Evolutionary conservation across 2,888 invertebrate species (phyloP), one percentile per base, ranked within the genome.

Genomic region (Molorchus minor): DNA sequence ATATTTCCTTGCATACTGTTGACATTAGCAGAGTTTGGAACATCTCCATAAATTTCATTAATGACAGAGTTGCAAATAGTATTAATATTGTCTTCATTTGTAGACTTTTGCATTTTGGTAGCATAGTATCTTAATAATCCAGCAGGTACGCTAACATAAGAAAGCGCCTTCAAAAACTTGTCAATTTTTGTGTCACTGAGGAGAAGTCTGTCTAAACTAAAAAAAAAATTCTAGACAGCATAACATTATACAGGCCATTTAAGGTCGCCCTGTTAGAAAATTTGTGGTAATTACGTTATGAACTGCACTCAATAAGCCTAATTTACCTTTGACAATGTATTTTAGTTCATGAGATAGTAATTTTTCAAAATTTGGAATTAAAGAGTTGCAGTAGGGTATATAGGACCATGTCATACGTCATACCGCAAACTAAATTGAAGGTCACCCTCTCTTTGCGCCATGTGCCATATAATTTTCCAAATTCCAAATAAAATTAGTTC

Each of bases 91-190:
- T 57, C 46, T 5, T 49, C 38, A 53, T 56, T 51, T 10, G 40
- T 33, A 45, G 70, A 66, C 30, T 67, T 71, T 5, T 57, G 35
- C 29, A 81, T 65, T 63, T 77, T 76, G 0, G 63, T 58, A 1
- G 83, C 41, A 63, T 82, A 73, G 65, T 82, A 75, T 2, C 61
- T 61, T 4, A 84, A 66, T 29, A 79, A 77, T 10, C 76, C 65
- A 49, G 77, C 76, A 3, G 84, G 84, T n/a, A 82, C 74, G 21
- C 77, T 80, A 1, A 85, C 77, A 53, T 77, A 81, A 4, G 81
- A 75, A 59, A 85, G 71, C 3, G 83, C 83, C 60, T 72, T 68
- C 8, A 84, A 64, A 53, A 85, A 82, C 17, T 65, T 75, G 49
- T 81, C 76, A 0, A 81, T 68, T 8, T 77, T 69, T 7, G 66